Percentiles rank a stretch among this genome's conserved stretches.
Evolutionary conservation across 2,888 invertebrate genomes (phyloP).

Genomic region (Philereme transversata): DNA sequence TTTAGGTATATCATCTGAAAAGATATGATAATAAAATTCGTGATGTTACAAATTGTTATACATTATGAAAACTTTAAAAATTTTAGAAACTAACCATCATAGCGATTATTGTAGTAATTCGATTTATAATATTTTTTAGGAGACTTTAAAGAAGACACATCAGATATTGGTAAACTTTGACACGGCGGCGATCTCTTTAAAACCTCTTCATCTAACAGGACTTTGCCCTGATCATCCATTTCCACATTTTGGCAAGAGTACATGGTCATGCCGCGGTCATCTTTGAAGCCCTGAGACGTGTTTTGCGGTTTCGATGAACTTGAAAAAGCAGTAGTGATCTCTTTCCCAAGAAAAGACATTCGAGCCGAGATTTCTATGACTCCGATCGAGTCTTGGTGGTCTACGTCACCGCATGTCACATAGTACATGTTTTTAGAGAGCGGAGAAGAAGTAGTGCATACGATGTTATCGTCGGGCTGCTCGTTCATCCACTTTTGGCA

Average conservation of each 20-base stretch:
- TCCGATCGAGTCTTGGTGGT: slow-evolving; percentile 67
- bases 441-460: slow-evolving; percentile 73
- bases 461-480: slow-evolving; percentile 69
- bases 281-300: slow-evolving; percentile 62
- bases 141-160: slow-evolving; percentile 54
- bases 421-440: slow-evolving; percentile 71
- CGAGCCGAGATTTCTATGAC: slow-evolving; percentile 70
- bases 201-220: slow-evolving; percentile 70
- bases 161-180: slow-evolving; percentile 54
- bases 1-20: slow-evolving; percentile 56
- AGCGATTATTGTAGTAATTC: slow-evolving; percentile 32
- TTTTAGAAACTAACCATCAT: slow-evolving; percentile 43
- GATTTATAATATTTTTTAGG: slow-evolving; percentile 45
- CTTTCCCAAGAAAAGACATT: slow-evolving; percentile 78
- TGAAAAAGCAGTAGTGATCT: slow-evolving; percentile 74
- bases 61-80: background rate
- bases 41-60: background rate
- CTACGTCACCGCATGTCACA: slow-evolving; percentile 61
- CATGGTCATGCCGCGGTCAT: slow-evolving; percentile 74
- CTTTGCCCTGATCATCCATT: slow-evolving; percentile 76
- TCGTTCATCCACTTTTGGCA: slow-evolving; percentile 70
- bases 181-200: slow-evolving; percentile 49
- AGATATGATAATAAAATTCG: slow-evolving; percentile 3
- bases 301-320: slow-evolving; percentile 62
- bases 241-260: slow-evolving; percentile 77